A percentile compares a stretch with the other conserved stretches of the same genome.
Conservation (phyloP, 2,113 vertebrate genomes). For the Hydrochoerus hydrochaeris region DNA sequence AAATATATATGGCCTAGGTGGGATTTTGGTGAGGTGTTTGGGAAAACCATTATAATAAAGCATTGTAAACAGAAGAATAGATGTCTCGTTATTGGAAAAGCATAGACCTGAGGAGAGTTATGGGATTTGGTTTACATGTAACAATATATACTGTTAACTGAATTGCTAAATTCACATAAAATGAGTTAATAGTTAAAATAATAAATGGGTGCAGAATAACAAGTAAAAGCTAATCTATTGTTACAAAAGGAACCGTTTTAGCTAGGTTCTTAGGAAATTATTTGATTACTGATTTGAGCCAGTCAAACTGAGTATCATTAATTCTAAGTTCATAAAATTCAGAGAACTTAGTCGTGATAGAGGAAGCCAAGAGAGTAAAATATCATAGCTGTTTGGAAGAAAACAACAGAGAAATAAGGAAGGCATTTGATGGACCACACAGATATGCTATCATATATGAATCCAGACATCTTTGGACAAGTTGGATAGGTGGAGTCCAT, state of each 20-base stretch:
- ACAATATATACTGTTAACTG: rapidly evolving
- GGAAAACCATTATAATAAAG: neutral
- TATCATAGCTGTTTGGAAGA: neutral
- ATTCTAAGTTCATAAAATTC: neutral
- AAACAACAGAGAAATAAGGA: neutral
- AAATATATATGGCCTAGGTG: neutral
- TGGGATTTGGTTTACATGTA: neutral
- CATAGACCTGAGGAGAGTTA: neutral
- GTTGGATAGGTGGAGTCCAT: no score
- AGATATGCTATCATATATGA: rapidly evolving
- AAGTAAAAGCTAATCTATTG: neutral
- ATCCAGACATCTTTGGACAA: neutral
- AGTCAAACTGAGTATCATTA: neutral
- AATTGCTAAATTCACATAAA: neutral
- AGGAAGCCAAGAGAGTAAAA: neutral
- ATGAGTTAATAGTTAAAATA: neutral
- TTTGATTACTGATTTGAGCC: neutral
- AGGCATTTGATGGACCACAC: rapidly evolving
- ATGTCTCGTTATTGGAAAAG: neutral
- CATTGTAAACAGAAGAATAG: neutral
- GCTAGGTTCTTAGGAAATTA: no score
- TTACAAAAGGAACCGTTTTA: neutral
- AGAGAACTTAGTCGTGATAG: neutral
- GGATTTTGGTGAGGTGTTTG: rapidly evolving
- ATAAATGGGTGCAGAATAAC: neutral